A percentile compares a stretch with the other conserved stretches of the same genome.
Evolutionary conservation across 2,113 vertebrate species (phyloP).

Genomic region (Pseudorhombus dupliciocellatus): DNA sequence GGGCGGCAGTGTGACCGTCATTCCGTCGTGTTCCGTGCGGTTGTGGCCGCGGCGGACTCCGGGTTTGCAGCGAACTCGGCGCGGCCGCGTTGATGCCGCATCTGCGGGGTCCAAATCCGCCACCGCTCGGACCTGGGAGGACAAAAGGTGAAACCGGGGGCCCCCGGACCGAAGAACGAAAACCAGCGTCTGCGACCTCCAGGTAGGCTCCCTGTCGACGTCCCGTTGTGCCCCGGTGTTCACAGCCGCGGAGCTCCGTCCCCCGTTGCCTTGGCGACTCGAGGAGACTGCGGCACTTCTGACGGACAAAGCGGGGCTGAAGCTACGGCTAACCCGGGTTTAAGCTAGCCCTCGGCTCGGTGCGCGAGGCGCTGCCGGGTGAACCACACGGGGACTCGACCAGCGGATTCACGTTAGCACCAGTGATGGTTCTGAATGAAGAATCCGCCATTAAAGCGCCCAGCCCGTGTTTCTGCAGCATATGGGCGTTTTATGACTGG

Average conservation of each 20-base stretch:
- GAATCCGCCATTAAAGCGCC: conserved; percentile 20
- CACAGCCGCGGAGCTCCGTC: neutral
- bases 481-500: neutral
- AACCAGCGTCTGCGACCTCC: no score
- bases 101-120: conserved; percentile 38
- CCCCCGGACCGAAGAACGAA: neutral
- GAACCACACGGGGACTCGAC: no score
- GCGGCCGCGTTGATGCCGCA: conserved; percentile 71
- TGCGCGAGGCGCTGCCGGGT: no score
- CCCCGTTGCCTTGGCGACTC: conserved; percentile 54
- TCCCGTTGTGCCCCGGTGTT: neutral
- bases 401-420: no score
- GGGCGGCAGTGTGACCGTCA: conserved; percentile 13
- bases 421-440: no score
- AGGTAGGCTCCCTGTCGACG: no score
- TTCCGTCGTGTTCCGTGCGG: conserved; percentile 30
- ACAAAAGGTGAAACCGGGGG: conserved; percentile 53
- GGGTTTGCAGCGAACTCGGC: conserved; percentile 41
- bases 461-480: neutral
- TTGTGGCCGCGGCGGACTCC: conserved; percentile 34
- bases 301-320: conserved; percentile 50
- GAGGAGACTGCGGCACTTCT: conserved; percentile 62
- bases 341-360: neutral
- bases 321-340: neutral
- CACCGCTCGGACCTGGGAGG: conserved; percentile 50